Conservation (phyloP, 2,797 vertebrate species). For the Fringilla coelebs region DNA sequence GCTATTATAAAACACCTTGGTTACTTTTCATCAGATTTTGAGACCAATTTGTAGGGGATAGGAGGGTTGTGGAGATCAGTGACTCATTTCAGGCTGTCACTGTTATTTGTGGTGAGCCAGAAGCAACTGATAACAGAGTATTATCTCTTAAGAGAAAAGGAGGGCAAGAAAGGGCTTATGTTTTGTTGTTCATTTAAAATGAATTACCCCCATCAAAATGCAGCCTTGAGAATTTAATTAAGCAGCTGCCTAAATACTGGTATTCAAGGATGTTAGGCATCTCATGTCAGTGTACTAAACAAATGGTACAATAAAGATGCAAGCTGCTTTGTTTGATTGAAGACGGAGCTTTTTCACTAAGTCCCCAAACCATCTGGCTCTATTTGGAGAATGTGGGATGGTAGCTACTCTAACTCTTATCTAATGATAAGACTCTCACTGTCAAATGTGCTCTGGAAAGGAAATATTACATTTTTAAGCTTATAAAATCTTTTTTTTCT, state of each 20-base stretch:
- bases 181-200: conserved; percentile 70
- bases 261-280: conserved; percentile 56
- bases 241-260: conserved; percentile 64
- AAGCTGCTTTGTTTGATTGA: conserved; percentile 64
- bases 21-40: conserved; percentile 10
- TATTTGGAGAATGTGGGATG: conserved; percentile 69
- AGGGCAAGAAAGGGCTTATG: conserved; percentile 13
- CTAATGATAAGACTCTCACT: conserved; percentile 65
- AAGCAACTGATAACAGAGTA: conserved; percentile 62
- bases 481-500: conserved; percentile 29
- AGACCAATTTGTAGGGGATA: not conserved
- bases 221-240: conserved; percentile 73
- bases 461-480: conserved; percentile 40
- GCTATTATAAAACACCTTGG: not conserved
- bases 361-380: conserved; percentile 71
- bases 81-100: conserved; percentile 51
- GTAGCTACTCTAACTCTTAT: conserved; percentile 68
- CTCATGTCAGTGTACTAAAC: conserved; percentile 65
- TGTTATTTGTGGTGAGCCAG: conserved; percentile 65
- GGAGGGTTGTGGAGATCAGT: conserved; percentile 8
- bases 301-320: conserved; percentile 71
- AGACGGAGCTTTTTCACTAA: conserved; percentile 56
- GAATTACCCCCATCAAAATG: conserved; percentile 59
- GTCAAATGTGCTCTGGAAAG: conserved; percentile 50
- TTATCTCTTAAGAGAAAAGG: conserved; percentile 42